phyloP scores from a whole-genome alignment of 2,888 invertebrate species.

The Sisyra terminalis region DNA sequence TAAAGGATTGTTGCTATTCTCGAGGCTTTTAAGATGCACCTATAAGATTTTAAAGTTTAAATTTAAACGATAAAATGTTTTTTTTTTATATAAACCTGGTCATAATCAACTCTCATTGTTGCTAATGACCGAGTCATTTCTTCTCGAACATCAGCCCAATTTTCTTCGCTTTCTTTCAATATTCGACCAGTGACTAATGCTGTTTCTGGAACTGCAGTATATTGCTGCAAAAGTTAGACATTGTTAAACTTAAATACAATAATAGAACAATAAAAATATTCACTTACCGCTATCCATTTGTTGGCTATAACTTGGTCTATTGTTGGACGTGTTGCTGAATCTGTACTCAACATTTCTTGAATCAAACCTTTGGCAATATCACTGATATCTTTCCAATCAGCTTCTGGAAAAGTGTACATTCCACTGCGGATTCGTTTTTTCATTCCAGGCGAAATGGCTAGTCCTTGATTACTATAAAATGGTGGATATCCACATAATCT shows the following conservation, averaged over 20 bases:
- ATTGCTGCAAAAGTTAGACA: slow-evolving; percentile 25
- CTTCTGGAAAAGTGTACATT: slow-evolving; percentile 92
- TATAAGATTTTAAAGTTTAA: slow-evolving; percentile 23
- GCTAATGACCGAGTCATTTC: slow-evolving; percentile 97
- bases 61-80: slow-evolving; percentile 4
- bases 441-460: slow-evolving; percentile 98
- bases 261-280: slow-evolving; percentile 1
- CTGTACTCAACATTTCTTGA: slow-evolving; percentile 83
- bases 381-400: slow-evolving; percentile 91
- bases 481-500: slow-evolving; percentile 95
- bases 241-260: too few species aligned
- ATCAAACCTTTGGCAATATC: slow-evolving; percentile 92
- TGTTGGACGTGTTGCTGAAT: slow-evolving; percentile 74
- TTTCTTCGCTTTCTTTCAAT: slow-evolving; percentile 77
- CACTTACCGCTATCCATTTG: slow-evolving; percentile 69
- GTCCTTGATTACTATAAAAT: slow-evolving; percentile 94
- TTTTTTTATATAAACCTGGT: slow-evolving; percentile 33
- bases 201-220: slow-evolving; percentile 84
- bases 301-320: slow-evolving; percentile 84
- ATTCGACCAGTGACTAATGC: slow-evolving; percentile 83
- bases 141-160: slow-evolving; percentile 96
- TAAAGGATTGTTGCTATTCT: slow-evolving; percentile 83
- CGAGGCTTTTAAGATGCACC: slow-evolving; percentile 84
- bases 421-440: slow-evolving; percentile 90
- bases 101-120: slow-evolving; percentile 96